phyloP scores from a whole-genome alignment of 2,888 invertebrate species.

The Lycia hirtaria region DNA sequence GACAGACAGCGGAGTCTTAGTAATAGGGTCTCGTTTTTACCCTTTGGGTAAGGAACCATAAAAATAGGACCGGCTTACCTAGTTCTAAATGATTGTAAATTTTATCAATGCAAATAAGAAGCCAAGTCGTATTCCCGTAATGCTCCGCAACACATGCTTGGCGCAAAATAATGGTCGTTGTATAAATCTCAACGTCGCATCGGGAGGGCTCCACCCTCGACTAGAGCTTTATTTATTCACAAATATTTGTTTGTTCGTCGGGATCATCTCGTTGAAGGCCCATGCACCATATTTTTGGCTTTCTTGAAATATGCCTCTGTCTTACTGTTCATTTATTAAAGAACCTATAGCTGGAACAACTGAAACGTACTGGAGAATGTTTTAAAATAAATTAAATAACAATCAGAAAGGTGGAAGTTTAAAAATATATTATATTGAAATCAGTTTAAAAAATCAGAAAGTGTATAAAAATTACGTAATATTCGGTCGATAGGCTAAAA shows the following conservation, averaged over 20 bases:
- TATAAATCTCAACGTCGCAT: conserved; percentile 55
- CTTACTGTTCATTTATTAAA: conserved; percentile 28
- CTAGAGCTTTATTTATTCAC: conserved; percentile 66
- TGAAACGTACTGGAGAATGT: neutral
- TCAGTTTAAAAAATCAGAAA: too few species aligned
- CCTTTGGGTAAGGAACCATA: too few species aligned
- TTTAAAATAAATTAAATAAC: neutral
- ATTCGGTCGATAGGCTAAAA: too few species aligned
- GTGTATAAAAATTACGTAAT: too few species aligned
- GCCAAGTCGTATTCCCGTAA: conserved; percentile 7
- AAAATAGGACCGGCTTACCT: neutral
- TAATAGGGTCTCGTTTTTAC: too few species aligned
- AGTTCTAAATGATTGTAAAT: neutral
- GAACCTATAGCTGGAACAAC: neutral
- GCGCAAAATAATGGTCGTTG: conserved; percentile 58
- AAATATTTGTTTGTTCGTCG: conserved; percentile 64
- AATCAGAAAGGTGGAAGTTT: neutral
- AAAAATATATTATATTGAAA: too few species aligned
- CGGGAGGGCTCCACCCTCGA: conserved; percentile 36
- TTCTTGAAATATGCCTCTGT: conserved; percentile 28
- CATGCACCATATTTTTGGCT: conserved; percentile 35
- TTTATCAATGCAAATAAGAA: neutral
- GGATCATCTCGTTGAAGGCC: conserved; percentile 49
- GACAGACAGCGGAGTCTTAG: too few species aligned
- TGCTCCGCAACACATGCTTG: conserved; percentile 41